A percentile compares a stretch with the other conserved stretches of the same genome.
phyloP scores from a whole-genome alignment of 2,113 vertebrate species.

The Triplophysa dalaica region DNA sequence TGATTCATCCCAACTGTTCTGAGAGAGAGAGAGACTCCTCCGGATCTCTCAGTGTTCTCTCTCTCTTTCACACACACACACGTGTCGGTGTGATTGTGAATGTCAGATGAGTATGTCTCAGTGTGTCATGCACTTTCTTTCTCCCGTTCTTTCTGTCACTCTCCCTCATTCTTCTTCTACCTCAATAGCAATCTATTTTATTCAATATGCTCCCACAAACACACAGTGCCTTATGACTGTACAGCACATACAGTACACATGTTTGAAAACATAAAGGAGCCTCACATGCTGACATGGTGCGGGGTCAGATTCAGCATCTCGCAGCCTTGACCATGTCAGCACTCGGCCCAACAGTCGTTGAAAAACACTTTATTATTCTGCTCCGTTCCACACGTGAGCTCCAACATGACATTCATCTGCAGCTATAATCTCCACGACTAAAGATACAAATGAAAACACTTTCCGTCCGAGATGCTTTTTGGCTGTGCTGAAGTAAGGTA shows the following conservation, averaged over 20 bases:
- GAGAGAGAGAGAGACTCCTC: slow-evolving; percentile 36
- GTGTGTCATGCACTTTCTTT: slow-evolving; percentile 32
- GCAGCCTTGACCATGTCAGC: not conserved
- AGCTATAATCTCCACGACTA: not conserved
- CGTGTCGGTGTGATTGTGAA: slow-evolving; percentile 33
- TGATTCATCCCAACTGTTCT: slow-evolving; percentile 44
- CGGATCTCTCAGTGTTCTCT: slow-evolving; percentile 29
- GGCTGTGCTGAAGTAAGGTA: not conserved
- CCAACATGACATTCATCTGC: slow-evolving; percentile 41
- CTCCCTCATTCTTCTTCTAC: slow-evolving; percentile 1
- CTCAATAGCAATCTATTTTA: not conserved
- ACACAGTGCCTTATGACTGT: not conserved
- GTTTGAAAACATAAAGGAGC: too few species aligned
- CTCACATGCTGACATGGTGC: not conserved
- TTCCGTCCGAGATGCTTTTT: not conserved
- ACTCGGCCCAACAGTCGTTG: slow-evolving; percentile 3
- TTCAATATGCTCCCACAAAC: not conserved
- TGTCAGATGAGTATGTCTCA: slow-evolving; percentile 26
- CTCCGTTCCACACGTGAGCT: slow-evolving; percentile 31
- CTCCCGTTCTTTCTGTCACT: slow-evolving; percentile 2
- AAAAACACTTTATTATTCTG: slow-evolving; percentile 41
- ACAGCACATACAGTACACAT: not conserved
- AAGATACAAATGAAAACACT: slow-evolving; percentile 8
- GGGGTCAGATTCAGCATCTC: not conserved
- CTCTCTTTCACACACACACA: slow-evolving; percentile 9